Base-by-base conservation (phyloP, 2,113 vertebrate genomes). In the Antennarius striatus region DNA sequence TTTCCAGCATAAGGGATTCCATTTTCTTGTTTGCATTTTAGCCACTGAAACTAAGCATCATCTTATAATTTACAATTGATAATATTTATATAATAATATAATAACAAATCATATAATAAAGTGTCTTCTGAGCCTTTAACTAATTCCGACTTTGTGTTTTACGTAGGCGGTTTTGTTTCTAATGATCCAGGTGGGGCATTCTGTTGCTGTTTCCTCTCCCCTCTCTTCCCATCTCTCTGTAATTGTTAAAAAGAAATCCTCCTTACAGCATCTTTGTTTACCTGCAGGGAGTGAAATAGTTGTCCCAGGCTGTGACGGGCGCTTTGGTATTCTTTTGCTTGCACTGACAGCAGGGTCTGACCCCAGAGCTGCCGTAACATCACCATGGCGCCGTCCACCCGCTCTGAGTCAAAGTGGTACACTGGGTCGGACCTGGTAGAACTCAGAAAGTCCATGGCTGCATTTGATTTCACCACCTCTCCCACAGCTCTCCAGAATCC, bases 331-430 rank as follows among this genome's bases (percentile, higher is more conserved):
- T 95, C 89, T 43, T 86, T 86, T 28, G 90, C 90, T 50, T 52
- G 74, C 12, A 91, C 74, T 0, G 90, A 91, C 3, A 84, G 76
- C 56, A 95, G 45, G 4, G 88, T 85, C 64, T 93, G 90, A 29
- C 75, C 69, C 64, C 94, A 93, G 61, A 92, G 74, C 30, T 84
- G 71, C 11, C 81, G 80, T 30, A 96, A 68, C 67, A 79, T 83
- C 16, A 51, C 28, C 0, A 61, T 88, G 17, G 91, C 89, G 32
- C 72, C 86, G 42, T 83, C 79, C 43, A 95, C 77, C 2, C 62
- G 79, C 77, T 96, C 94, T 0, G 94, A 93, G 76, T 96, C 94
- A 42, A 96, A 96, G 83, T 96, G 95, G 75, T 93, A 91, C 46
- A 94, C 74, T 0, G 95, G 95, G 72, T 96, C 83, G 0, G 87